Conservation (phyloP, 30 jellyfish, hydroid and myxozoan genomes). For the Aurelia aurita region DNA sequence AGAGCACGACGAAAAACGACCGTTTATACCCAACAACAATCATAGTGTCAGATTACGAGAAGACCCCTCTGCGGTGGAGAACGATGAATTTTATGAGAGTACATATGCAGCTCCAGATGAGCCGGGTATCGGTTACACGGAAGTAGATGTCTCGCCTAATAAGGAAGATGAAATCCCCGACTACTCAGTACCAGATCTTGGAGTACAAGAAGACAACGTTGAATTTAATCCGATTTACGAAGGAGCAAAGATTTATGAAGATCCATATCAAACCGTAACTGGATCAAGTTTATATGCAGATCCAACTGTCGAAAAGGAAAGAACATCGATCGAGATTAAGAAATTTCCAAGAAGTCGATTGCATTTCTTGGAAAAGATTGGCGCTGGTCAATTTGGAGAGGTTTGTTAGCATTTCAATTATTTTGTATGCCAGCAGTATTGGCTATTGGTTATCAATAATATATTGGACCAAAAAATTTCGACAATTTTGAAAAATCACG, state of each 20-base stretch:
- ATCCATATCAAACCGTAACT: conserved; percentile 85
- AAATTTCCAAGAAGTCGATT: conserved; percentile 80
- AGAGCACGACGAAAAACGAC: too few species aligned
- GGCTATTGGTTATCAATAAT: too few species aligned
- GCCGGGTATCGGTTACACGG: conserved; percentile 6
- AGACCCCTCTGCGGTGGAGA: too few species aligned
- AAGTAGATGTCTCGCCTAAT: conserved; percentile 1
- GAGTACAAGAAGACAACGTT: not conserved
- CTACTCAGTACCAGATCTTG: conserved; percentile 81
- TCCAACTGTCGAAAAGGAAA: conserved; percentile 59
- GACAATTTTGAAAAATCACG: too few species aligned
- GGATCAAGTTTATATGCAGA: conserved; percentile 90
- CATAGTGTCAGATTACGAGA: too few species aligned
- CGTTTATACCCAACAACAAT: too few species aligned
- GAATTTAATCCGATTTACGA: conserved; percentile 82
- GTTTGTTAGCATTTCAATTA: conserved; percentile 13
- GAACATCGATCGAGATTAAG: conserved; percentile 35
- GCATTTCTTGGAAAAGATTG: conserved; percentile 77
- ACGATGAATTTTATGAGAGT: too few species aligned
- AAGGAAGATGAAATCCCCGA: not conserved
- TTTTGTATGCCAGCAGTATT: too few species aligned
- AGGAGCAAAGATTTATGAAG: conserved; percentile 80
- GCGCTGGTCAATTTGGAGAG: conserved; percentile 97
- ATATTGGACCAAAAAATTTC: too few species aligned
- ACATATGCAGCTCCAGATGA: conserved; percentile 9